Conservation (phyloP, 2,113 vertebrate species). For the Gorsachius goisagi region DNA sequence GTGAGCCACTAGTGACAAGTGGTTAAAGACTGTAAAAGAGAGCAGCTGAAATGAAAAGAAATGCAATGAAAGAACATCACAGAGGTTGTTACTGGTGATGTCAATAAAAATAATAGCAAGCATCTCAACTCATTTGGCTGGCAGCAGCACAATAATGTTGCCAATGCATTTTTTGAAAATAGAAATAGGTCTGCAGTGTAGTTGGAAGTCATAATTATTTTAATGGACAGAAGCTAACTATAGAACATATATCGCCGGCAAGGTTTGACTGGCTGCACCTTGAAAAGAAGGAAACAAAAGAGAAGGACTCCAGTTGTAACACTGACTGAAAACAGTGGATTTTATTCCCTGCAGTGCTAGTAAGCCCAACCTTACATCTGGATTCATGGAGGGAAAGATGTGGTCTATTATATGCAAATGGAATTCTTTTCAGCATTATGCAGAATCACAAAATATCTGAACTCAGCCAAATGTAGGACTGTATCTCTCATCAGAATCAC, state of each 20-base stretch:
- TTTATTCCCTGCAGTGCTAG: neutral
- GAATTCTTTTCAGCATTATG: neutral
- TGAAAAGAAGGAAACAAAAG: neutral
- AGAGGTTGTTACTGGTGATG: neutral
- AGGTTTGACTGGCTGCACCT: neutral
- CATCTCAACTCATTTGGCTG: neutral
- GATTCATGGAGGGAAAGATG: neutral
- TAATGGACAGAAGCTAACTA: neutral
- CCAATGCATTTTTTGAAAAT: neutral
- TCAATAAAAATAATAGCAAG: slow-evolving; percentile 14
- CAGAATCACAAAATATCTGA: neutral
- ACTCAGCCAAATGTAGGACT: neutral
- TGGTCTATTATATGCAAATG: neutral
- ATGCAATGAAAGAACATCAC: neutral
- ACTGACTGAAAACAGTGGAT: neutral
- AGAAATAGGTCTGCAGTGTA: neutral
- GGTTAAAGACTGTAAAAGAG: slow-evolving; percentile 8
- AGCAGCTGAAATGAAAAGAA: slow-evolving; percentile 29
- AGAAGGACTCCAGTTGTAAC: neutral
- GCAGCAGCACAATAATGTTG: neutral
- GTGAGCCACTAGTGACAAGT: neutral
- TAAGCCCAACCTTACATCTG: neutral
- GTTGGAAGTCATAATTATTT: neutral
- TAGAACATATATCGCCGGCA: neutral
- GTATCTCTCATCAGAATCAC: neutral